Base-by-base conservation (phyloP, 2,797 vertebrate species). In the Diplodus sargus region DNA sequence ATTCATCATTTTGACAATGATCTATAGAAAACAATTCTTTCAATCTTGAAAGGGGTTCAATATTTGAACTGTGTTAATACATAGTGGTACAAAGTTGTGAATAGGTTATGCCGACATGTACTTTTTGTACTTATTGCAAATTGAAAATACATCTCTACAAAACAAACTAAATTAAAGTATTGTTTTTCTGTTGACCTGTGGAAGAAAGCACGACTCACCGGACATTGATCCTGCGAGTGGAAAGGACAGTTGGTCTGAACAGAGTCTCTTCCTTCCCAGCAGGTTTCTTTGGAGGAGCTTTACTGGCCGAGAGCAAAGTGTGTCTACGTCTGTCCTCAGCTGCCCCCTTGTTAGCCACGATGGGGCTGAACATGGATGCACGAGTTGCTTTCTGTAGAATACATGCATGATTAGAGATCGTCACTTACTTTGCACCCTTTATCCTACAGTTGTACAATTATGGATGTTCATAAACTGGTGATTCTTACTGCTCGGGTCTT, bases 221-320 rank as follows among this genome's bases (percentile, higher is more conserved):
- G 85, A 98, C 97, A 0, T 96, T 98, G 92, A 97, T 96, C 93
- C 96, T 97, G 71, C 95, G 92, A 30, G 95, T 93, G 22, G 96
- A 97, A 63, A 95, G 81, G 9, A 96, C 84, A 1, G 94, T 93
- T 2, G 94, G 95, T 72, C 87, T 95, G 87, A 96, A 96, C 0
- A 84, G 73, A 48, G 88, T 73, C 0, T 87, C 95, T n/a, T 82
- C 90, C 66, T 94, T 91, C 48, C 81, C 63, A 13, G 89, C 80
- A 4, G 89, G 88, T 74, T 69, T 94, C 0, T 64, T 77, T 14
- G 89, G 28, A 69, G 92, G 15, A 7, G 75, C 90, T 78, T 66
- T 94, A 28, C 52, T 94, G 14, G 87, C 83, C 0, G 92, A 87
- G 39, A 8, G 71, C 48, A 54, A 61, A 22, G 93, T 92, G 1